phyloP scores from a whole-genome alignment of 2,888 invertebrate genomes.

The Dioctria rufipes region DNA sequence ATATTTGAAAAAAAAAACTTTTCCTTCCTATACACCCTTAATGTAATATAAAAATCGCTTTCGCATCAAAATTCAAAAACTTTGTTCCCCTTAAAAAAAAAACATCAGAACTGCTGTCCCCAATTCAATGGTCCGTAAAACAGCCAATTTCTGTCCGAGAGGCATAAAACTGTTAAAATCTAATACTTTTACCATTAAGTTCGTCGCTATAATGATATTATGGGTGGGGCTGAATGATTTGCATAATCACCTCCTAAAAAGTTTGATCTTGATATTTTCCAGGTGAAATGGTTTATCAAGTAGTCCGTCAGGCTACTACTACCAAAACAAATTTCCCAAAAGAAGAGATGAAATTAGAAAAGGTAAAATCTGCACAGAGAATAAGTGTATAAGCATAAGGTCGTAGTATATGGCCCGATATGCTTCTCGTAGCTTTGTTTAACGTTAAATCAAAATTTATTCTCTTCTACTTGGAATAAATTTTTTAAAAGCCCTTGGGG shows the following conservation, averaged over 20 bases:
- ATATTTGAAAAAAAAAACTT: neutral
- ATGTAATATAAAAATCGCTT: neutral
- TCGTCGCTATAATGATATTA: constrained; percentile 29
- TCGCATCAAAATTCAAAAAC: constrained; percentile 27
- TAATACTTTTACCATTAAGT: constrained; percentile 42
- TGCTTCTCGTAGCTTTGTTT: too few species aligned
- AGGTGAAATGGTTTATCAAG: constrained; percentile 41
- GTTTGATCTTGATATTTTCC: constrained; percentile 43
- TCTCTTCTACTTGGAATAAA: too few species aligned
- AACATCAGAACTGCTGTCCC: constrained; percentile 3
- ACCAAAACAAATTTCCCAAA: neutral
- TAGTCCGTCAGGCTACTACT: constrained; percentile 10
- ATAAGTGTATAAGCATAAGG: too few species aligned
- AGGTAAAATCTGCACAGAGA: neutral
- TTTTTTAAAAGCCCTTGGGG: too few species aligned
- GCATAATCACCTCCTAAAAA: constrained; percentile 35
- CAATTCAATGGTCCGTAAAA: constrained; percentile 33
- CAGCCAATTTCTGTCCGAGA: constrained; percentile 36
- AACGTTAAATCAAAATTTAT: too few species aligned
- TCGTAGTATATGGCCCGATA: too few species aligned
- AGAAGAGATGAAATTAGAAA: constrained; percentile 2
- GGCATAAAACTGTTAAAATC: constrained; percentile 42
- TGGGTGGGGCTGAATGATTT: constrained; percentile 27
- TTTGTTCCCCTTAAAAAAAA: neutral
- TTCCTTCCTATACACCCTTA: neutral